Base-by-base conservation (phyloP, 2,888 invertebrate species). In the Epinotia nisella region DNA sequence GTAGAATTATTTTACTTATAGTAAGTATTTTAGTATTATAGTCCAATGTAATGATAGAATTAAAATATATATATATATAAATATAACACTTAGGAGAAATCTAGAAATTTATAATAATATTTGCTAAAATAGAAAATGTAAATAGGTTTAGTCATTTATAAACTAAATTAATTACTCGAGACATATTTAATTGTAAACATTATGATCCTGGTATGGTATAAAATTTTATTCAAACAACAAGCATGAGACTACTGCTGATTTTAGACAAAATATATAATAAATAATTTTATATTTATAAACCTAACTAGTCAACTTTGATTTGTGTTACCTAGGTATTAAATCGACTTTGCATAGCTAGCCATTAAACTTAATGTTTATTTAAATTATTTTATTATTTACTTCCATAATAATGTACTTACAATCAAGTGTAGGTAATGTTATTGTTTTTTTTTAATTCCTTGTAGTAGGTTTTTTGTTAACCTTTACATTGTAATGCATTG, bases 291-390 rank as follows among this genome's bases (percentile, higher is more conserved):
- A 35, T 9, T 9, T 35, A 9, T n/a, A n/a, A n/a, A 64, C 11
- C 21, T 19, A 41, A 66, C 66, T 66, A 66, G 66, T 66, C 66
- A 66, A n/a, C 13, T 65, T 51, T 65, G 17, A 41, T 41, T 66
- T 56, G 66, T 41, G n/a, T 66, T 65, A 56, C 39, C 15, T 53
- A 53, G n/a, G 9, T 39, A n/a, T 21, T n/a, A 66, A 15, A 21
- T 41, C 24, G 21, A 55, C 21, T 41, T 19, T 10, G 3, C 2
- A 24, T 21, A 5, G 15, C n/a, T 39, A 39, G 15, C 21, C 10
- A 66, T 29, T 3, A 13, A 24, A 59, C 13, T 21, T 53, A 51
- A 15, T 55, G n/a, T 45, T 55, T 13, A 19, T 11, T 41, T 51
- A 19, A 10, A 35, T 39, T 35, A 21, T 61, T 53, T 51, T 11